Percentiles rank a stretch among this genome's conserved stretches.
Evolutionary conservation across 37 sponge, comb jelly and placozoan species (phyloP).

Genomic region (Bolinopsis microptera): DNA sequence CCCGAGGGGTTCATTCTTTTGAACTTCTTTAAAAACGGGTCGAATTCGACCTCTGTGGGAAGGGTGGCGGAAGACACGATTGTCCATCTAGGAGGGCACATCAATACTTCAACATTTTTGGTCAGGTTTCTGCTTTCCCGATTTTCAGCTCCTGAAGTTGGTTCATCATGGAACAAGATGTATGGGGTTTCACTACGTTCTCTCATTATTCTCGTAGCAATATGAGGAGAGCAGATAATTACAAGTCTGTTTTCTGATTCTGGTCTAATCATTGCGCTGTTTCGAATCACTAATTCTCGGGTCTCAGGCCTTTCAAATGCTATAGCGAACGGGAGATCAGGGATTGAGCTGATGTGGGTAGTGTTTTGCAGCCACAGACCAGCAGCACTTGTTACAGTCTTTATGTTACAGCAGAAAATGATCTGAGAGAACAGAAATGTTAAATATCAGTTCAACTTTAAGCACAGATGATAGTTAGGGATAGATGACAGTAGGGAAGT

Average conservation of each 20-base stretch:
- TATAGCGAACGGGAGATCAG: neutral
- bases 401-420: slow-evolving; percentile 36
- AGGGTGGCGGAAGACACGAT: slow-evolving; percentile 56
- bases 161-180: slow-evolving; percentile 59
- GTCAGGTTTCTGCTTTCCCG: neutral
- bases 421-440: slow-evolving; percentile 39
- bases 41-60: neutral
- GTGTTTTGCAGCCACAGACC: slow-evolving; percentile 51
- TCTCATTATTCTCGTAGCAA: neutral
- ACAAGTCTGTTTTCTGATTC: neutral
- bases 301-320: neutral
- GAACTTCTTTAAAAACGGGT: neutral
- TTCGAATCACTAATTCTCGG: neutral
- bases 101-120: neutral
- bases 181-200: neutral
- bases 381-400: neutral
- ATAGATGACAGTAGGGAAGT: too few relatives aligned
- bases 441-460: neutral
- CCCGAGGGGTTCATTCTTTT: neutral
- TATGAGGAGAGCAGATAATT: neutral
- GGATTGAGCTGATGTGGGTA: neutral
- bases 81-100: slow-evolving; percentile 25
- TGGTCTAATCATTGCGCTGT: neutral
- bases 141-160: slow-evolving; percentile 43
- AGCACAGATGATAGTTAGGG: too few relatives aligned